Evolutionary conservation across 2,113 vertebrate genomes (phyloP), one percentile per base, ranked within the genome.

Genomic region (Indri indri): DNA sequence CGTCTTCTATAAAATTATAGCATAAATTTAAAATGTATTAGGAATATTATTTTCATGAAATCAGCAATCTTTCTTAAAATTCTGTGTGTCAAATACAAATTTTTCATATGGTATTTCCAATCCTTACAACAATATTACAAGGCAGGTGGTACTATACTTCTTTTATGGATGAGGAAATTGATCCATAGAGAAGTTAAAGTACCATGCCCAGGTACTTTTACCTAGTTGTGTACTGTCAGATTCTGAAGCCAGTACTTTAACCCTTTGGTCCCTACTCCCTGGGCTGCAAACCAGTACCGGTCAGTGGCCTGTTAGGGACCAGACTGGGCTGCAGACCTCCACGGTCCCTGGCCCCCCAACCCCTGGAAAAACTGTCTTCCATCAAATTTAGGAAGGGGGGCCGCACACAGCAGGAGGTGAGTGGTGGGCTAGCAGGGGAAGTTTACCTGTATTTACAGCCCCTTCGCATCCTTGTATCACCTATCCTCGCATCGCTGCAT

Each of bases 31-130:
- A 80, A 94, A 85, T 81, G 8, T 37, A 81, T 87, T 84, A 65
- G 81, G 25, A 93, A 90, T 85, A 63, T 94, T 91, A 81, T 94
- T 27, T 50, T 70, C 40, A 90, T 50, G 52, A 95, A 95, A 88
- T 32, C 34, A 95, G 37, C 10, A 95, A 82, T 57, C 68, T 94
- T 97, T 90, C 85, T 34, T 89, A 66, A 70, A 93, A 47, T 52
- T 68, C 82, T 96, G n/a, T 88, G 32, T 30, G 63, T 93, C 34
- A 52, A 92, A 85, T 81, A 79, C 74, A n/a, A 12, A 71, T 87
- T 93, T 79, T 90, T 91, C 59, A 63, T 45, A 81, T 23, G 22
- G 2, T 57, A 83, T 79, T 82, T 93, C 63, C 30, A 88, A 37
- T 85, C 57, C 59, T 73, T 32, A 91, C 1, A 83, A 47, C 20